Conservation (phyloP, 2,888 invertebrate species). For the Ormyrus rosae region DNA sequence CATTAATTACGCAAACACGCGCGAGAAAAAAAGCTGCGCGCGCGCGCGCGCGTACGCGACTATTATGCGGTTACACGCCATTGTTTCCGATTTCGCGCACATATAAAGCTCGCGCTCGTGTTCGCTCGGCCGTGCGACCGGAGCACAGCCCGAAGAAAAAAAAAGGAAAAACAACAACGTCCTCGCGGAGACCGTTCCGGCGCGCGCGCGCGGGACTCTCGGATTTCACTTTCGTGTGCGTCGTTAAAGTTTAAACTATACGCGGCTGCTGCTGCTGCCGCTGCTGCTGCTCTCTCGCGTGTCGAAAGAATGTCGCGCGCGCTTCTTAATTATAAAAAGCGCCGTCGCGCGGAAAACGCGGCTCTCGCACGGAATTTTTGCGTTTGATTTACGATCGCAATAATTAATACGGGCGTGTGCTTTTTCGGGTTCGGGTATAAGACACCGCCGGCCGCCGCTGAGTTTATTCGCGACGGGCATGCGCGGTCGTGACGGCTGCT, state of each 20-base stretch:
- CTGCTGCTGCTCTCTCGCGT: background rate
- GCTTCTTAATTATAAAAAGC: conserved; percentile 34
- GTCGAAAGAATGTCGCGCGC: conserved; percentile 10
- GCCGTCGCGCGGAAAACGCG: conserved; percentile 6
- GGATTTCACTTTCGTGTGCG: conserved; percentile 29
- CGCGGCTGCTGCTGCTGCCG: background rate
- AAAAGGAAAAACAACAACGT: background rate
- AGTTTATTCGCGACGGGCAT: background rate
- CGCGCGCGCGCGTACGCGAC: background rate
- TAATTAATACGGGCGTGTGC: conserved; percentile 3
- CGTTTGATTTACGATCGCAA: conserved; percentile 1
- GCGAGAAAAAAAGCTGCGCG: background rate
- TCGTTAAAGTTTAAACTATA: conserved; percentile 4
- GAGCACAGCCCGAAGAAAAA: background rate
- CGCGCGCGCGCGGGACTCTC: conserved; percentile 3
- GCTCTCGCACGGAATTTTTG: background rate
- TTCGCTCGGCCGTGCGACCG: background rate
- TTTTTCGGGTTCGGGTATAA: conserved; percentile 28
- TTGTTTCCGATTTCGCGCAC: conserved; percentile 28
- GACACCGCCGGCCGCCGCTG: background rate
- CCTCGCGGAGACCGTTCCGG: background rate
- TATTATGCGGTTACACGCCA: background rate
- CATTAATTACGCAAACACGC: background rate
- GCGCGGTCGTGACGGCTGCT: background rate
- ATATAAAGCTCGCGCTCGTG: background rate